These are phyloP conservation scores for Himalopsyche tibetana DNA, from an alignment of 2,888 invertebrate genomes.

Conservation along the genomic window DNA sequence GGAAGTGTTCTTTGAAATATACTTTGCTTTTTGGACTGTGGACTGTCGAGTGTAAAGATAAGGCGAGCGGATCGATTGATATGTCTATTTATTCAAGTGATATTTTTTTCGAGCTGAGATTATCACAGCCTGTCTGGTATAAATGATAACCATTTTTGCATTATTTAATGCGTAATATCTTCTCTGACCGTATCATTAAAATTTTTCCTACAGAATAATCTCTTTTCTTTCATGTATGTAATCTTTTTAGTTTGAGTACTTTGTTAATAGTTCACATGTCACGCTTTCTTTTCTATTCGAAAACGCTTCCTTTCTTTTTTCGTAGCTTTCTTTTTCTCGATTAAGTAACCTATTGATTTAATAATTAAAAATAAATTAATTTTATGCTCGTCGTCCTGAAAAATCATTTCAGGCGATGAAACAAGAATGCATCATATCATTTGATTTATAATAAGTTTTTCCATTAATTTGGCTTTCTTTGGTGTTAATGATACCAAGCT, in stretches of 20 bases:
- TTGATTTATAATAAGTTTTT: conserved; percentile 72
- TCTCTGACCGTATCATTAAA: neutral
- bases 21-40: conserved; percentile 40
- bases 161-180: neutral
- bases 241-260: neutral
- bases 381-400: conserved; percentile 47
- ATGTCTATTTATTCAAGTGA: conserved; percentile 2
- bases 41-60: neutral
- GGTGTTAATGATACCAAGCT: neutral
- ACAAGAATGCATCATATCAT: conserved; percentile 79
- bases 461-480: conserved; percentile 50
- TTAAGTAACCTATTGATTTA: conserved; percentile 50
- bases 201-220: neutral
- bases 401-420: conserved; percentile 68
- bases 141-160: neutral
- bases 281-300: neutral
- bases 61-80: neutral
- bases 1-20: conserved; percentile 23
- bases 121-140: neutral
- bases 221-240: neutral
- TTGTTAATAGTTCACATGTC: neutral
- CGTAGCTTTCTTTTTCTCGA: neutral
- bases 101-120: conserved; percentile 3
- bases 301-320: conserved; percentile 34
- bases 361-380: conserved; percentile 48